Evolutionary conservation across 2,797 vertebrate species (phyloP).

Genomic region (Enteromius treurensis): DNA sequence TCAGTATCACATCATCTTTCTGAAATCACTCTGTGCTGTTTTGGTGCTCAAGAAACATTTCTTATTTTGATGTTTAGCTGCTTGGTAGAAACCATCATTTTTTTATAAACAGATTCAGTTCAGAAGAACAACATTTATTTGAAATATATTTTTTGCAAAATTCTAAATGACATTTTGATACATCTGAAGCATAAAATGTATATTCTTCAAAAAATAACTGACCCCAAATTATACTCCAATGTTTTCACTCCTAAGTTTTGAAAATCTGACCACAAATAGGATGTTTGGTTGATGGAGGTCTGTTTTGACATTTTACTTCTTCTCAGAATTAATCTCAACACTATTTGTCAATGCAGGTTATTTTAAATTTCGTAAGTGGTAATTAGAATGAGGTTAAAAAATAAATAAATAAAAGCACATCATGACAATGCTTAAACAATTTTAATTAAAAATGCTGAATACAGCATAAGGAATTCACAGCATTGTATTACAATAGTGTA

Average conservation of each 20-base stretch:
- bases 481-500: not conserved
- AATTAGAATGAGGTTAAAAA: not conserved
- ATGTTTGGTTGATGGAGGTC: not conserved
- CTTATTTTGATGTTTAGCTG: not conserved
- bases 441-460: constrained; percentile 13
- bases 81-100: not conserved
- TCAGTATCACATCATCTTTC: not conserved
- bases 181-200: not conserved
- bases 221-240: not conserved
- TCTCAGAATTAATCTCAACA: not conserved
- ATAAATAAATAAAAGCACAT: not conserved
- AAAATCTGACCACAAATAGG: not conserved
- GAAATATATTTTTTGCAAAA: not conserved
- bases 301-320: not conserved
- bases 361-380: not conserved
- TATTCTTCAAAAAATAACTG: not conserved
- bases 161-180: not conserved
- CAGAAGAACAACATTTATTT: not conserved
- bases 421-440: not conserved
- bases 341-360: not conserved
- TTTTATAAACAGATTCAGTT: not conserved
- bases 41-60: not conserved
- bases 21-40: not conserved
- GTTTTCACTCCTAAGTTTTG: not conserved
- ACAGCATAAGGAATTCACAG: not conserved